A percentile compares a stretch with the other conserved stretches of the same genome.
Conservation (phyloP, 2,797 vertebrate genomes). For the Acestrorhynchus altus region DNA sequence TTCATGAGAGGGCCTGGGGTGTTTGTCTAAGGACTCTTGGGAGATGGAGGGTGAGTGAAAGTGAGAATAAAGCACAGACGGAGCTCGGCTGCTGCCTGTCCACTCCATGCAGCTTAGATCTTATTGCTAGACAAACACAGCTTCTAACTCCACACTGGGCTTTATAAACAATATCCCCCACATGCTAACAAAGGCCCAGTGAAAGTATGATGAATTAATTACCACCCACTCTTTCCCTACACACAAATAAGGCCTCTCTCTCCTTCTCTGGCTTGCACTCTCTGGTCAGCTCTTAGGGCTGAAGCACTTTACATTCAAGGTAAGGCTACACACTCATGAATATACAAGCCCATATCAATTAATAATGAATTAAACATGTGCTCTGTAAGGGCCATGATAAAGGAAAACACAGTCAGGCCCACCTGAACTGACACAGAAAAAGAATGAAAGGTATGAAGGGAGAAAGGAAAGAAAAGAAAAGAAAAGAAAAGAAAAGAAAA, state of each 20-base stretch:
- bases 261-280: conserved; percentile 20
- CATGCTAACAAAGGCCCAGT: conserved; percentile 62
- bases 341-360: conserved; percentile 53
- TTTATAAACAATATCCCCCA: conserved; percentile 69
- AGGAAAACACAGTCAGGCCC: conserved; percentile 33
- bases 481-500: not conserved
- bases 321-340: conserved; percentile 48
- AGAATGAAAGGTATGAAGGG: conserved; percentile 6
- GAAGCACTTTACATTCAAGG: conserved; percentile 55
- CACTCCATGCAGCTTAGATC: conserved; percentile 72
- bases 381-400: conserved; percentile 40
- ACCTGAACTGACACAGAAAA: conserved; percentile 36
- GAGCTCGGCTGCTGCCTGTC: conserved; percentile 58
- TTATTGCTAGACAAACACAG: conserved; percentile 79
- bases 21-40: conserved; percentile 67
- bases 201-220: conserved; percentile 71
- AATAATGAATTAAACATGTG: conserved; percentile 57
- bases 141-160: conserved; percentile 67
- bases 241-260: conserved; percentile 38
- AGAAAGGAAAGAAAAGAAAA: not conserved
- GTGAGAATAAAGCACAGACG: conserved; percentile 73
- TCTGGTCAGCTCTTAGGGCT: conserved; percentile 52
- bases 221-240: conserved; percentile 47
- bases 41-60: conserved; percentile 66
- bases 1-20: conserved; percentile 58